Conservation (phyloP, 2,888 invertebrate genomes). For the Meandrusa payeni region DNA sequence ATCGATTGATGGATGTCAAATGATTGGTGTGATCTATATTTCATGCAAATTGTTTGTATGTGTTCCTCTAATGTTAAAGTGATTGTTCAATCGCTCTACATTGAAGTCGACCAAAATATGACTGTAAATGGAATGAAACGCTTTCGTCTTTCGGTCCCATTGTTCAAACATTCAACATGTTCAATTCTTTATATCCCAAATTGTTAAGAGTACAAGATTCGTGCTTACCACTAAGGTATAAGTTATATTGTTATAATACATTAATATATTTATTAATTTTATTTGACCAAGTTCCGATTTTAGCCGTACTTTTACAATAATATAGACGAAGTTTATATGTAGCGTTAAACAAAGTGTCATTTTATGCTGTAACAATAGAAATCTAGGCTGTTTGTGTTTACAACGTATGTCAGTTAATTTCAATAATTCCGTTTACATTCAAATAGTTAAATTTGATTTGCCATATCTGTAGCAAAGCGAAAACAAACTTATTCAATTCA, state of each 20-base stretch:
- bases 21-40: neutral
- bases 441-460: no score
- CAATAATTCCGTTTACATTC: no score
- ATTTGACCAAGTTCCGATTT: constrained; percentile 12
- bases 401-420: constrained; percentile 7
- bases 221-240: constrained; percentile 21
- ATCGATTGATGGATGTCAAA: constrained; percentile 4
- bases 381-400: neutral
- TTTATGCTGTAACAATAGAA: no score
- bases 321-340: neutral
- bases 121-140: neutral
- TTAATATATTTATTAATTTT: constrained; percentile 5
- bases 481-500: no score
- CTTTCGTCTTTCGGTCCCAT: constrained; percentile 3
- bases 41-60: constrained; percentile 1
- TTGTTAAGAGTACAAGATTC: constrained; percentile 20
- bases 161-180: constrained; percentile 1
- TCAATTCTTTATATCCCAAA: constrained; percentile 11
- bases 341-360: no score
- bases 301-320: constrained; percentile 2
- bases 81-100: neutral
- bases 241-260: constrained; percentile 14
- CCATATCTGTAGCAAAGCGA: no score
- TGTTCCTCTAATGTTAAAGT: neutral
- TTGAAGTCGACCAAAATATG: neutral